Conservation (phyloP, 1,140 invertebrate genomes). For the Ruditapes philippinarum region DNA sequence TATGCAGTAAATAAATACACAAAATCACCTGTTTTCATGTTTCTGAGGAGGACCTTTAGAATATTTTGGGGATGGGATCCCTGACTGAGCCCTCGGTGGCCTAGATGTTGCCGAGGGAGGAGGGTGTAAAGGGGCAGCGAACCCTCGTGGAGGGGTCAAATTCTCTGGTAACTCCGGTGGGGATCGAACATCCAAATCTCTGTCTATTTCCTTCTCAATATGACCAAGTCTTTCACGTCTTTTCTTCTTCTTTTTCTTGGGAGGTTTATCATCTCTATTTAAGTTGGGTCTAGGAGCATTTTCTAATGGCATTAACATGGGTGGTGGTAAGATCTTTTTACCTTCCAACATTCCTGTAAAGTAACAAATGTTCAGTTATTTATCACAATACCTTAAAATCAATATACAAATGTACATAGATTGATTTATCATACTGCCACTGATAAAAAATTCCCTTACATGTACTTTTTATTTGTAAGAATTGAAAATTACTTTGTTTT, state of each 20-base stretch:
- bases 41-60: conserved; percentile 79
- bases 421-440: no score
- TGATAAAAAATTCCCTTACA: no score
- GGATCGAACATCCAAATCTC: conserved; percentile 74
- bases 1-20: no score
- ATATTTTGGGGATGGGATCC: conserved; percentile 75
- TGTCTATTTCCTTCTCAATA: conserved; percentile 74
- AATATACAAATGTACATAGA: no score
- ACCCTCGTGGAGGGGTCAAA: conserved; percentile 78
- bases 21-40: conserved; percentile 67
- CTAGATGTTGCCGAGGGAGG: conserved; percentile 73
- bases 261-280: conserved; percentile 69
- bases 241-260: conserved; percentile 82
- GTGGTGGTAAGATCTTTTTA: conserved; percentile 77
- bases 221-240: conserved; percentile 57
- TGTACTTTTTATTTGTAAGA: no score
- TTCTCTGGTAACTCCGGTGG: conserved; percentile 77
- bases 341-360: conserved; percentile 79
- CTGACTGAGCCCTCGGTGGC: conserved; percentile 72
- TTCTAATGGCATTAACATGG: conserved; percentile 80
- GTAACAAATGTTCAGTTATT: no score
- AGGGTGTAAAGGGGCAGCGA: conserved; percentile 82
- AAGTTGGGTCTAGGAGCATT: conserved; percentile 80
- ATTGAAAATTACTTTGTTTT: no score
- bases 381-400: no score